These are phyloP conservation scores for Pammene aurita DNA, from an alignment of 2,888 invertebrate species.

Conservation along the genomic window DNA sequence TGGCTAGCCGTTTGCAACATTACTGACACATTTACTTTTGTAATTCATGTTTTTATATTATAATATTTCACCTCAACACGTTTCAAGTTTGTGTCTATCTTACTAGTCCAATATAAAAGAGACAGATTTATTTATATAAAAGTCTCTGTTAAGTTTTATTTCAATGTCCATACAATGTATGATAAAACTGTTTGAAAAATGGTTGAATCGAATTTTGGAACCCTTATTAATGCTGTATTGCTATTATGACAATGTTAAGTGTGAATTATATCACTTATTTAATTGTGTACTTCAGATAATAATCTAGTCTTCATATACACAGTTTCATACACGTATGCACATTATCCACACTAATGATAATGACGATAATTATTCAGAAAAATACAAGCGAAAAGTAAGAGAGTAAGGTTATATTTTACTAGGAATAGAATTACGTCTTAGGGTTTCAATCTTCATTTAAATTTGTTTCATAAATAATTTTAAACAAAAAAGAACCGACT, in stretches of 20 bases:
- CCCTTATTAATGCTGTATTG: too few species aligned
- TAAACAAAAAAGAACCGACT: too few species aligned
- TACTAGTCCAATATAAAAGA: slow-evolving; percentile 14
- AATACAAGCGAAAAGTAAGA: too few species aligned
- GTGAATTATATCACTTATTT: not conserved
- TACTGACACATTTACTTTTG: slow-evolving; percentile 27
- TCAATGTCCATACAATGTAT: not conserved
- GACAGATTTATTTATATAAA: slow-evolving; percentile 10
- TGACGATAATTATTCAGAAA: too few species aligned
- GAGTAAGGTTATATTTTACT: too few species aligned
- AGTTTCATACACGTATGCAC: not conserved
- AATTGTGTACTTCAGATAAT: not conserved
- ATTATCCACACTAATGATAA: too few species aligned
- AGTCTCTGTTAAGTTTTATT: too few species aligned
- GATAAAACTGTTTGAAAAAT: not conserved
- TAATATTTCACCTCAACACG: not conserved
- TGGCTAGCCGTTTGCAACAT: not conserved
- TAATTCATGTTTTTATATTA: not conserved
- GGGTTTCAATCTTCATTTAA: too few species aligned
- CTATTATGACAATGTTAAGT: not conserved
- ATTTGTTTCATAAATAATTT: not conserved
- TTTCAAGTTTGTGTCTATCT: not conserved
- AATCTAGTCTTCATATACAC: slow-evolving; percentile 5
- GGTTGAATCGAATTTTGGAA: too few species aligned
- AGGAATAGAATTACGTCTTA: too few species aligned